Evolutionary conservation across 1,140 invertebrate genomes (phyloP), one percentile per base, ranked within the genome.

Genomic region (Campodea augens): DNA sequence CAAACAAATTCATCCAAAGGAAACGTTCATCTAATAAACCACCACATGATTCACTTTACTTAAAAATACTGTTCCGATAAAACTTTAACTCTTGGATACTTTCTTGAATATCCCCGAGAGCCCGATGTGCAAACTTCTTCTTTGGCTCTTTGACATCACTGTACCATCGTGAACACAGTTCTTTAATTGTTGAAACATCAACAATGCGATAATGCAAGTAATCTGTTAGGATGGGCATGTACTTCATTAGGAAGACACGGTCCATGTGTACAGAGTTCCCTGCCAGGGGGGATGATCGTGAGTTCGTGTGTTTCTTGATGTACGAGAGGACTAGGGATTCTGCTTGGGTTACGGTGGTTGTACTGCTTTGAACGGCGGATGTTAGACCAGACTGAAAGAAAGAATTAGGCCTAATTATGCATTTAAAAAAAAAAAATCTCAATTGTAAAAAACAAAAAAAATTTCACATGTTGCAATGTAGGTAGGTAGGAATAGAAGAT

Each of bases 181-280:
- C 90, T 62, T 93, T 95, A 1, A 96, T 63, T 2, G 80, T 74
- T 25, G 81, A 87, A 3, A 95, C 89, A 73, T 98, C 92, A 42
- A 97, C 77, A 20, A 89, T 79, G 55, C 91, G 72, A 63, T 97
- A 95, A 63, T 96, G 88, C 44, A 96, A 65, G 62, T 90, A 83
- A 10, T 77, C 55, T 55, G 81, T 57, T 13, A 90, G 57, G 27
- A 51, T 61, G 1, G 84, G 81, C 75, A 89, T 81, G 52, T 78
- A 74, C 62, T 79, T 81, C 1, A 55, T 49, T 25, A 92, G 49
- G 62, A 91, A 92, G 12, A 77, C 43, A 49, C 79, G 65, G 60
- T 98, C 91, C 67, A 80, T 77, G 54, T 85, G 81, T 5, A 96
- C 71, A 43, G 82, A 79, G 66, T 92, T 98, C 0, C 92, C 92